These are phyloP conservation scores for Drosophila merina DNA, from an alignment of 2,888 invertebrate species.

Conservation along the genomic window DNA sequence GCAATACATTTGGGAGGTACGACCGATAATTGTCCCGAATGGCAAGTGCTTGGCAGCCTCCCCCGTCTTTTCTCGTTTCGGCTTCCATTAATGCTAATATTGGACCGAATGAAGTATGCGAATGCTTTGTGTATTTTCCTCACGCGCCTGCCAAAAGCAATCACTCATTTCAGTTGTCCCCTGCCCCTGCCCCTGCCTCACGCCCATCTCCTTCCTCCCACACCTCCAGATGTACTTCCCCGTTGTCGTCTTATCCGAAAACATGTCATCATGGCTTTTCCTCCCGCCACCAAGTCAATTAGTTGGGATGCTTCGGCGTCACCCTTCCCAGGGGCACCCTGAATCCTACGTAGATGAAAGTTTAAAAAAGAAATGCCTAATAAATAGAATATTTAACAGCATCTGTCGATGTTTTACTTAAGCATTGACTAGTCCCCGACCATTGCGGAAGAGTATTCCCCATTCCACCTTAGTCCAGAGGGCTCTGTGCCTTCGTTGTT, in stretches of 20 bases:
- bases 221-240: constrained; percentile 30
- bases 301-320: constrained; percentile 66
- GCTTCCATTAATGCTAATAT: constrained; percentile 16
- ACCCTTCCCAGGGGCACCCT: neutral
- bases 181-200: constrained; percentile 7
- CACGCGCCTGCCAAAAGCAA: constrained; percentile 72
- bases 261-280: constrained; percentile 70
- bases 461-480: neutral
- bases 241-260: constrained; percentile 26
- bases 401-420: too few species aligned
- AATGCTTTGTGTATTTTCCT: constrained; percentile 66
- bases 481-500: constrained; percentile 27
- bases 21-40: too few species aligned
- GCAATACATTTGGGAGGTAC: too few species aligned
- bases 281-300: constrained; percentile 66
- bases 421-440: too few species aligned
- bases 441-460: neutral
- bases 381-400: too few species aligned
- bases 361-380: too few species aligned
- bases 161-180: constrained; percentile 65
- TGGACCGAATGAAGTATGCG: constrained; percentile 62
- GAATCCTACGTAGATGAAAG: neutral
- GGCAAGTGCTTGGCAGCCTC: neutral
- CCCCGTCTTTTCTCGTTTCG: neutral
- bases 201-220: neutral